Conservation (phyloP, 2,888 invertebrate species). For the Watsonalla binaria region DNA sequence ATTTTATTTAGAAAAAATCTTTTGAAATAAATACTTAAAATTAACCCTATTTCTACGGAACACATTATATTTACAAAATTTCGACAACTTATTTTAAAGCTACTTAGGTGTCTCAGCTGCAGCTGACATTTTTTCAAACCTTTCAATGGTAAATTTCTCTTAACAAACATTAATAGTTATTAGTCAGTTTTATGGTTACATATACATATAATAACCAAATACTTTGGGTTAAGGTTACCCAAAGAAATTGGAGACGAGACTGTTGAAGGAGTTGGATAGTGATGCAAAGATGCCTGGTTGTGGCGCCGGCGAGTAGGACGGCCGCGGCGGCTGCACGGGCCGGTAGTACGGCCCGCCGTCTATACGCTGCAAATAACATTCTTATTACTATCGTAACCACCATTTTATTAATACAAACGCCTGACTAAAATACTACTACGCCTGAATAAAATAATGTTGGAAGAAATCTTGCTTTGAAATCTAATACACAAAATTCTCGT, state of each 20-base stretch:
- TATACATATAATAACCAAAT: neutral
- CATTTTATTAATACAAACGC: neutral
- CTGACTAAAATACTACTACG: too few relatives aligned
- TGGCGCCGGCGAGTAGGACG: slow-evolving; percentile 68
- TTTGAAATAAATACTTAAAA: neutral
- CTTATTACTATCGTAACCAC: slow-evolving; percentile 16
- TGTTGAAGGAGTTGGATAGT: slow-evolving; percentile 87
- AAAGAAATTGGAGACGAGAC: slow-evolving; percentile 87
- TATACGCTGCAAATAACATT: slow-evolving; percentile 75
- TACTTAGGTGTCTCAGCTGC: neutral
- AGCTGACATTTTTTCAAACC: neutral
- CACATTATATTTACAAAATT: neutral
- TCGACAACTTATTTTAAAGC: neutral
- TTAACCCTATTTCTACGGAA: too few relatives aligned
- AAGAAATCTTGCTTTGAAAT: too few relatives aligned
- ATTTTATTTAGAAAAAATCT: neutral
- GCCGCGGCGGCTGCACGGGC: slow-evolving; percentile 70
- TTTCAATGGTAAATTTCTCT: neutral
- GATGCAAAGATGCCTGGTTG: slow-evolving; percentile 84
- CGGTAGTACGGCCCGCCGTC: slow-evolving; percentile 84
- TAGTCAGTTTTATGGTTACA: too few relatives aligned
- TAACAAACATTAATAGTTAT: too few relatives aligned
- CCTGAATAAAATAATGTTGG: too few relatives aligned
- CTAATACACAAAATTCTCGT: too few relatives aligned
- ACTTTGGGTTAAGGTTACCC: slow-evolving; percentile 64